phyloP scores from a whole-genome alignment of 2,797 vertebrate genomes.

The Enteromius viviparus region DNA sequence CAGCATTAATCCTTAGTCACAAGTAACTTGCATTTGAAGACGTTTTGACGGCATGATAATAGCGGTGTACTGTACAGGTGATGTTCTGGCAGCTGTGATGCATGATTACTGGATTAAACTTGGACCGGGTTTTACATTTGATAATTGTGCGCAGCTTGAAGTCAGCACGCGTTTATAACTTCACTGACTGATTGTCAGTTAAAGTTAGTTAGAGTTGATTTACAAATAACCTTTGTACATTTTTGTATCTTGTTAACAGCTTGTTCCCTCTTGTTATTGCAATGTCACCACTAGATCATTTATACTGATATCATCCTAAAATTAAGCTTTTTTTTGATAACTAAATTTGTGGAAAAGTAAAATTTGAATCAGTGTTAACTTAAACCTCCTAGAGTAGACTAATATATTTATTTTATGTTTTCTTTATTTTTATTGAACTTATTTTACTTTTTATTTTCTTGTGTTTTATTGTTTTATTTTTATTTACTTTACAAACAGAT shows the following conservation, averaged over 20 bases:
- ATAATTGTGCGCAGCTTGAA: not conserved
- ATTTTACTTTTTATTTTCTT: not conserved
- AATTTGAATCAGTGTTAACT: not conserved
- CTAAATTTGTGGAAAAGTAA: not conserved
- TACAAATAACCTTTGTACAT: not conserved
- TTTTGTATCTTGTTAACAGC: not conserved
- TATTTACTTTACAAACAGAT: too few species aligned
- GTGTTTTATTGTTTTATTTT: too few species aligned
- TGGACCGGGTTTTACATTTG: not conserved
- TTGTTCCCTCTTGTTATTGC: not conserved
- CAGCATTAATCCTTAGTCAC: not conserved
- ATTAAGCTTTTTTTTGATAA: not conserved
- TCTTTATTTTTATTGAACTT: not conserved
- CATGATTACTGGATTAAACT: not conserved
- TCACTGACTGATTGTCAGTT: not conserved
- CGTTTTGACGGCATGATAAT: not conserved
- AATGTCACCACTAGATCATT: not conserved
- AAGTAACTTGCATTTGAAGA: not conserved
- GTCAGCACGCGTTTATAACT: not conserved
- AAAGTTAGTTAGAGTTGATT: not conserved
- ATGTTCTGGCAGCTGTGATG: not conserved
- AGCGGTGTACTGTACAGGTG: not conserved
- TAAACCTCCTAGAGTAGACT: too few species aligned
- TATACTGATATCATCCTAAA: not conserved
- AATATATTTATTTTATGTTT: too few species aligned